Conservation (phyloP, 2,888 invertebrate genomes). For the Resseliella maxima region DNA sequence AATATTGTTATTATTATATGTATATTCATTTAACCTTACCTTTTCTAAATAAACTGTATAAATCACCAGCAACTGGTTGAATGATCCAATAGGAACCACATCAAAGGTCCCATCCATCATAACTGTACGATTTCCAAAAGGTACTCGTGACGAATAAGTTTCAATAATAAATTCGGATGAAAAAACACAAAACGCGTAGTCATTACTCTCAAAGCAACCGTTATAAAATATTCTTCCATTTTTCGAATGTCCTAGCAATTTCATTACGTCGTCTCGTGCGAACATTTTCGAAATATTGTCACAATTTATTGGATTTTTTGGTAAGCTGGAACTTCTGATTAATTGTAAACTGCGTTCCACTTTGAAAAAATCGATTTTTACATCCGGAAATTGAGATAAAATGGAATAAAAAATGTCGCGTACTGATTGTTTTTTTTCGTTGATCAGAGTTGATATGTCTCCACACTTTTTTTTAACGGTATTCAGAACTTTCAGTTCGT, state of each 20-base stretch:
- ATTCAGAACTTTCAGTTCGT: not conserved
- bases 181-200: not conserved
- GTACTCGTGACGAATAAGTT: not conserved
- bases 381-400: not conserved
- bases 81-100: not conserved
- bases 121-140: not conserved
- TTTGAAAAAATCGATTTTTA: not conserved
- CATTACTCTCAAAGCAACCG: not conserved
- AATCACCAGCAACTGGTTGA: not conserved
- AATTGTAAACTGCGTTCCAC: not conserved
- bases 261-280: not conserved
- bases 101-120: not conserved
- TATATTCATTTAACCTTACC: not conserved
- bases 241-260: not conserved
- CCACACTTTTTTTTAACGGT: not conserved
- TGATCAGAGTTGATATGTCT: not conserved
- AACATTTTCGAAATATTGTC: not conserved
- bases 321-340: not conserved
- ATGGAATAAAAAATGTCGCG: not conserved
- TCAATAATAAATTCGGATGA: not conserved
- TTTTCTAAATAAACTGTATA: not conserved
- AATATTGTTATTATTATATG: not conserved
- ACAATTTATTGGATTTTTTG: not conserved
- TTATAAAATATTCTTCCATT: not conserved
- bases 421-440: not conserved